phyloP scores from a whole-genome alignment of 2,797 vertebrate genomes.

The Loriculus beryllinus region DNA sequence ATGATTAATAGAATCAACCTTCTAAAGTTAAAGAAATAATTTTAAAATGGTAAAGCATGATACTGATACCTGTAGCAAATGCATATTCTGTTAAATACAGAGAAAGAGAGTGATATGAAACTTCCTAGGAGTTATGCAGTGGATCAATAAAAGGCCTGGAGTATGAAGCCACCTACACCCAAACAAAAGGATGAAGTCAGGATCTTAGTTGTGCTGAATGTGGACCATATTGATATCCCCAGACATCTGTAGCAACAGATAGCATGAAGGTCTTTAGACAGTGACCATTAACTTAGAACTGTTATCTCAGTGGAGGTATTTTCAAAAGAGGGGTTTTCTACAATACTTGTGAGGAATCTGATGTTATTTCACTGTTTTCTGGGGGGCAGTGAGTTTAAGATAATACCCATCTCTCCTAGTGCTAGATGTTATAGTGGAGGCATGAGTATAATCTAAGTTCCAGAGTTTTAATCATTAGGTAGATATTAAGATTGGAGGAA shows the following conservation, averaged over 20 bases:
- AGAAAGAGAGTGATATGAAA: neutral
- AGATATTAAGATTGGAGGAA: neutral
- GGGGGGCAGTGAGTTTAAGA: fast-evolving
- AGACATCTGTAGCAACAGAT: neutral
- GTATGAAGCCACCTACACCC: neutral
- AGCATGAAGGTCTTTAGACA: neutral
- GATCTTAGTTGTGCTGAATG: neutral
- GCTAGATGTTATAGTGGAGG: neutral
- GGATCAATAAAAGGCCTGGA: neutral
- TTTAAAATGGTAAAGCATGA: neutral
- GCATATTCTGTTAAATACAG: neutral
- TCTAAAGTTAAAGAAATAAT: conserved; percentile 3
- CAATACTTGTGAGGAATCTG: neutral
- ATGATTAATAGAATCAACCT: conserved; percentile 40
- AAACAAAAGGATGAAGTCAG: neutral
- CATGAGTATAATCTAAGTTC: neutral
- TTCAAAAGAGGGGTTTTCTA: neutral
- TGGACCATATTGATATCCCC: neutral
- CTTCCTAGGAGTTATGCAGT: neutral
- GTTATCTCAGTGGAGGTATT: neutral
- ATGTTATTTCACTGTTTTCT: neutral
- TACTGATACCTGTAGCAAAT: neutral
- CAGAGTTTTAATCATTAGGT: neutral
- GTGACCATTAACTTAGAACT: neutral
- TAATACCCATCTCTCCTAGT: neutral